Evolutionary conservation across 1,140 invertebrate genomes (phyloP), one percentile per base, ranked within the genome.

Genomic region (Meteorus sp.): DNA sequence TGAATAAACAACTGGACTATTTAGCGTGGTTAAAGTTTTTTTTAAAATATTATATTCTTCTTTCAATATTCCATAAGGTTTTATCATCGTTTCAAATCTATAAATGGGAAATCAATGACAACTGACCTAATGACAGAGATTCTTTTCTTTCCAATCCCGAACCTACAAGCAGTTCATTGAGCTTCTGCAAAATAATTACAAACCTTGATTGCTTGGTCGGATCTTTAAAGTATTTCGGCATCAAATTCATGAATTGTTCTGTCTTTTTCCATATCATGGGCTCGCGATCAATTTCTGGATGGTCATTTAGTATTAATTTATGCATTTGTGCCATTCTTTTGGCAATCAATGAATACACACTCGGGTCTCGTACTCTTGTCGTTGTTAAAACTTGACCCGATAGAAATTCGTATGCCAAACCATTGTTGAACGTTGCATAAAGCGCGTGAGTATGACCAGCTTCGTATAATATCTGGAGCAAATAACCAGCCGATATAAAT

Each of bases 341-440:
- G 5, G 92, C 91, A 8, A 97, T 88, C 43, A 92, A 74, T 29
- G 81, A 78, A 79, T 89, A 92, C 59, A 97, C 85, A 66, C 85
- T 76, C 20, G 85, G 81, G 44, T 90, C 79, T 59, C 85, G 78
- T 3, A 96, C 89, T 61, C 83, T 85, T 29, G 89, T 82, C 17
- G 82, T 77, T 62, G 87, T 89, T 8, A 98, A 73, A 15, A 89
- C 91, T 54, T 85, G 82, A 29, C 97, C 97, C 64, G 88, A 87
- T 61, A 94, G 85, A 81, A 89, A 99, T 79, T 95, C 88, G 78
- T 98, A 99, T 15, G 88, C 90, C 59, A 99, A 82, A 19, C 97
- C 97, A 84, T 99, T 99, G 60, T 88, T 85, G 80, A 99, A 99
- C 22, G 89, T 88, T 37, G 92, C 94, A 82, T 94, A 95, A 31